A percentile compares a stretch with the other conserved stretches of the same genome.
These are phyloP conservation scores for Coccyzus lansbergi DNA, from an alignment of 2,797 vertebrate species.

Conservation along the genomic window DNA sequence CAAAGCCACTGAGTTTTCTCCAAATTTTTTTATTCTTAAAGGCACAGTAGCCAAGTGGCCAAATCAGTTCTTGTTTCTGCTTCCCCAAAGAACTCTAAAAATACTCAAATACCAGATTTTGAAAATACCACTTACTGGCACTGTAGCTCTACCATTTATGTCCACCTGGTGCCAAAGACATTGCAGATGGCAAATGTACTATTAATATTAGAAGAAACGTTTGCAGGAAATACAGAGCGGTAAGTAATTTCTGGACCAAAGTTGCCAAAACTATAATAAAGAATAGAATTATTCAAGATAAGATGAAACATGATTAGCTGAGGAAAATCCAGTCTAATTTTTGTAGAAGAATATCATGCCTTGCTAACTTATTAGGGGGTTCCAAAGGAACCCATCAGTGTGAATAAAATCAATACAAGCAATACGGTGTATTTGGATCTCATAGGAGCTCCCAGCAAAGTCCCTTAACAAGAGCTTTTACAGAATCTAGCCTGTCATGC, in stretches of 20 bases:
- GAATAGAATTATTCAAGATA: not conserved
- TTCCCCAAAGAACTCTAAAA: not conserved
- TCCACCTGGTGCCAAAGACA: not conserved
- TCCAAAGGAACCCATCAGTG: not conserved
- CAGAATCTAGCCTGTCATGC: not conserved
- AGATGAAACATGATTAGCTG: not conserved
- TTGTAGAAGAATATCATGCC: not conserved
- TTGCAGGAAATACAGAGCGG: not conserved
- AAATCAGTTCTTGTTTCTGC: not conserved
- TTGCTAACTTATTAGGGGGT: not conserved
- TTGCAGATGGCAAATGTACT: not conserved
- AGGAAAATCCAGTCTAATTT: not conserved
- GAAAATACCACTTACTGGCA: not conserved
- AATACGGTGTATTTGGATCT: accelerated
- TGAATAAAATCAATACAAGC: not conserved
- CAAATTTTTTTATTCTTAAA: not conserved
- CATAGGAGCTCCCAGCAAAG: not conserved
- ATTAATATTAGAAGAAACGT: not conserved
- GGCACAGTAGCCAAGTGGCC: not conserved
- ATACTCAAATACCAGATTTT: not conserved
- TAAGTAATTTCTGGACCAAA: not conserved
- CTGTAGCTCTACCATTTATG: not conserved
- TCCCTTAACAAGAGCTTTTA: not conserved
- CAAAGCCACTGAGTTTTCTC: not conserved
- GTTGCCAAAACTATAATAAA: not conserved